Base-by-base conservation (phyloP, 2,797 vertebrate genomes). In the Aphelocoma californica region DNA sequence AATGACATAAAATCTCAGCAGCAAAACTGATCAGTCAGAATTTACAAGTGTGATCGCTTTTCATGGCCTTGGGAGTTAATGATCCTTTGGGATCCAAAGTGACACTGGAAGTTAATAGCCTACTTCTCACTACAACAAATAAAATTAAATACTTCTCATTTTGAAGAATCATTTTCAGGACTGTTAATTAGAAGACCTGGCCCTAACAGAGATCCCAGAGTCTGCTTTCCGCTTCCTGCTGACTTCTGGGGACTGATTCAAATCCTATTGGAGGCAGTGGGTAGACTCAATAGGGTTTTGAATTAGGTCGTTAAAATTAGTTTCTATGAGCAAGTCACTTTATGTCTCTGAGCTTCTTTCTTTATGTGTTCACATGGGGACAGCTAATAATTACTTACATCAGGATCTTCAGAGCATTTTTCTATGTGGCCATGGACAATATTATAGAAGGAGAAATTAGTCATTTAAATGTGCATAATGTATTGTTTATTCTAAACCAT, bases 51-150 rank as follows among this genome's bases (percentile, higher is more conserved):
- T 23, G 62, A 69, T 94, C 25, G 78, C 51, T 86, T 90, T 86
- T 86, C 62, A 57, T 0, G 0, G 36, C 32, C 29, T 75, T 72
- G 69, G 60, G 69, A 95, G 32, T 47, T 83, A 74, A 81, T 11
- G 61, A 75, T 75, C 62, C 40, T 87, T 69, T 73, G 86, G 84
- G 72, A 88, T 58, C 15, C 48, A 90, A 74, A 92, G 20, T 73
- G 91, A 93, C 88, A 74, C 50, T 93, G 47, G 23, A 85, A 87
- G 34, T 88, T 92, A 96, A 92, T 87, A 95, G 26, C 40, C 57
- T 86, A 45, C 19, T 82, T 93, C 54, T 80, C 61, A 26, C 40
- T 86, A 38, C 53, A 87, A 61, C 18, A 88, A 95, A 81, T 61
- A 87, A 87, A 88, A 92, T 77, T 15, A 65, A 82, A 74, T 58